These are phyloP conservation scores for Nothoprocta pentlandii DNA, from an alignment of 2,113 vertebrate species.

Conservation along the genomic window DNA sequence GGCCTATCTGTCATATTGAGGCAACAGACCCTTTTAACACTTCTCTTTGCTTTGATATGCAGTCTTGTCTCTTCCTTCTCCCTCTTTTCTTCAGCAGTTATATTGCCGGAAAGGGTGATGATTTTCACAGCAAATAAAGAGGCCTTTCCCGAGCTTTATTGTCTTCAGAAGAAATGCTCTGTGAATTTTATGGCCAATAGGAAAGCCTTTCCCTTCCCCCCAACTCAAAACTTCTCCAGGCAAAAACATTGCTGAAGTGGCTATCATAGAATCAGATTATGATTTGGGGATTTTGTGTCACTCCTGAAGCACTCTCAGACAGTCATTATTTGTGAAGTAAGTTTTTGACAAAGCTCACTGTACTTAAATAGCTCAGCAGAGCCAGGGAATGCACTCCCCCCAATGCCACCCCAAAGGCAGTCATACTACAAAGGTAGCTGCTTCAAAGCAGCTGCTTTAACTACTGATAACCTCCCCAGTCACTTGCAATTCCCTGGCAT, in stretches of 20 bases:
- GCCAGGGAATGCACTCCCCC: constrained; percentile 5
- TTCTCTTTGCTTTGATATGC: constrained; percentile 92
- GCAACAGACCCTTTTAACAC: constrained; percentile 86
- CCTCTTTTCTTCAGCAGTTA: constrained; percentile 83
- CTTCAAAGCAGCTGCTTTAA: neutral
- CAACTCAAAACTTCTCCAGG: constrained; percentile 33
- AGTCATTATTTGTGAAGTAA: neutral
- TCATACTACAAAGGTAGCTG: constrained; percentile 7
- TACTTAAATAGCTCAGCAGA: neutral
- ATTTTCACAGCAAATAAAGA: constrained; percentile 90
- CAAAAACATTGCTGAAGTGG: constrained; percentile 43
- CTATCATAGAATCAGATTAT: neutral
- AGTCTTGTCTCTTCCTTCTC: constrained; percentile 83
- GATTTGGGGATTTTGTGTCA: neutral
- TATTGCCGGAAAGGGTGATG: constrained; percentile 87
- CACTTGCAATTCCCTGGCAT: neutral
- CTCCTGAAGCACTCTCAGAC: neutral
- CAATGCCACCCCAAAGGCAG: neutral
- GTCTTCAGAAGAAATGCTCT: constrained; percentile 77
- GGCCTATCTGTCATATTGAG: constrained; percentile 88
- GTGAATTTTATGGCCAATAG: constrained; percentile 74
- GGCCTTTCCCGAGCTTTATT: constrained; percentile 79
- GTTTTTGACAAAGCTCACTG: neutral
- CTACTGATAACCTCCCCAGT: neutral
- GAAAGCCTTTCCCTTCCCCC: constrained; percentile 70